Evolutionary conservation across 2,113 vertebrate species (phyloP).

Genomic region (Anser cygnoides): DNA sequence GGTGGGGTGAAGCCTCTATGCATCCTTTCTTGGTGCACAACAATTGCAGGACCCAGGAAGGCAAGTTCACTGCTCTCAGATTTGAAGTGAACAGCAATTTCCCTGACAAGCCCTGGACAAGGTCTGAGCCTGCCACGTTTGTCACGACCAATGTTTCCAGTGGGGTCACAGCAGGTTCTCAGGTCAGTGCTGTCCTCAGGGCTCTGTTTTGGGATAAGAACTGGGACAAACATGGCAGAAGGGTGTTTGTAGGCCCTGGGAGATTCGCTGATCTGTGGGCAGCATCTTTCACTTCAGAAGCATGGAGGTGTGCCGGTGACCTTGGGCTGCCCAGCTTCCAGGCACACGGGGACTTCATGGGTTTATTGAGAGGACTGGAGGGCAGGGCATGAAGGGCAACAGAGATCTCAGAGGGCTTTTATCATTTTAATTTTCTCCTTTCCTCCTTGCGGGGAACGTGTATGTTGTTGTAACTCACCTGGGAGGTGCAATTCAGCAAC

Average conservation of each 20-base stretch:
- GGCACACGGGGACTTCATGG: background rate
- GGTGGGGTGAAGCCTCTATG: too few species aligned
- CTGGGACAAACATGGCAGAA: rapidly evolving
- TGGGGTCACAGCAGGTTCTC: background rate
- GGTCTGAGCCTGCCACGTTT: background rate
- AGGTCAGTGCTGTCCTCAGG: rapidly evolving
- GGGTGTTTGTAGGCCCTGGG: background rate
- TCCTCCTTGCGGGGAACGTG: background rate
- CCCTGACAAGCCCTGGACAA: background rate
- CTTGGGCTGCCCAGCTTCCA: background rate
- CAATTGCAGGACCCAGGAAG: too few species aligned
- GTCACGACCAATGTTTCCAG: rapidly evolving
- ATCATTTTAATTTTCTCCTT: background rate
- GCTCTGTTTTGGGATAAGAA: background rate
- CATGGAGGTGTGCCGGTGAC: background rate
- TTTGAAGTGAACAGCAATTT: background rate
- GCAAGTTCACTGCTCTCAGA: too few species aligned
- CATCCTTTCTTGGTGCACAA: too few species aligned
- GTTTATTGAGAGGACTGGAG: background rate
- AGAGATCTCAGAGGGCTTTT: background rate
- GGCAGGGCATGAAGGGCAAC: rapidly evolving
- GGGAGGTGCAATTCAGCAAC: background rate
- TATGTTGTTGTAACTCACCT: background rate
- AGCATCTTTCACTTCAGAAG: background rate
- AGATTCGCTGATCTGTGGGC: background rate